Base-by-base conservation (phyloP, 2,888 invertebrate species). In the Lasioglossum lativentre region DNA sequence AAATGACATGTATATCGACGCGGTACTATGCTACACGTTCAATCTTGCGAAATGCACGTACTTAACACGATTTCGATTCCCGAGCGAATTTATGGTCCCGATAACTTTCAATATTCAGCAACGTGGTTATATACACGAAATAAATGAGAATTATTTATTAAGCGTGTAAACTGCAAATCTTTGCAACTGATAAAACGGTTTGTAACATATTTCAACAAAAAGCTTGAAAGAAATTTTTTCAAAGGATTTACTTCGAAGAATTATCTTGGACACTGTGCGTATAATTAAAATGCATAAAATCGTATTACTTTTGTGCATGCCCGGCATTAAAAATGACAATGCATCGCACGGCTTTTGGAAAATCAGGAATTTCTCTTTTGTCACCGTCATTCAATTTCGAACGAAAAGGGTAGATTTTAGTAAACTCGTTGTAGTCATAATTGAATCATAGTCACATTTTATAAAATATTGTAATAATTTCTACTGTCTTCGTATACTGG, bases 1-100 rank as follows among this genome's bases (percentile, higher is more conserved):
- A 47, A 72, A 75, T 82, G 72, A 56, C 80, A 30, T 30, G 63
- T 30, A 74, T 40, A 77, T 79, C 34, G 52, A 40, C 42, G 23
- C 73, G 40, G 63, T 34, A 52, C 47, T 34, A 68, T 52, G 30
- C 30, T 6, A 30, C 34, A 30, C 71, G 72, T 40, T 34, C 19
- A 38, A 52, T 86, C 73, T 73, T 59, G 19, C 59, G 70, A 68
- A 27, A 52, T 30, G 34, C 63, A 16, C 30, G 5, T 59, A 72
- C 56, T 85, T 72, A 45, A 45, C 45, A 45, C 45, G 14, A 72
- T 45, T 47, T 23, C 66, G 19, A 30, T 38, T 19, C 34, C 2
- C 23, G 34, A 66, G 66, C 66, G 30, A 23, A 66, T 45, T 72
- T 72, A 72, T 45, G 68, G 68, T 12, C 38, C 14, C 66, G 66